Base-by-base conservation (phyloP, 53 echinoderm and acorn worm species). In the Luidia sarsii region DNA sequence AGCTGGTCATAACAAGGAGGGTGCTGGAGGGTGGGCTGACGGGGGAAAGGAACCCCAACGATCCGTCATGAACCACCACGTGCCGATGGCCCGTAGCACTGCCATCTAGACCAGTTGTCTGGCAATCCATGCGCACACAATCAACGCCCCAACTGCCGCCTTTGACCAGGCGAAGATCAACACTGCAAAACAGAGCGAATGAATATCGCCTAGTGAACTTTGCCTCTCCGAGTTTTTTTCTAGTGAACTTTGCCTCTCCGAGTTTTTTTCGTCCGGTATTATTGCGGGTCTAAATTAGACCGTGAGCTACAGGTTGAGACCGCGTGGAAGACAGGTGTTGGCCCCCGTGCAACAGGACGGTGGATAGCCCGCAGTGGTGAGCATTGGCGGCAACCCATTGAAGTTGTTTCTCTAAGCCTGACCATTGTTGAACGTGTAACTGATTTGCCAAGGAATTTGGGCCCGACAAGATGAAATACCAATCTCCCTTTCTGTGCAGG, bases 361-460 rank as follows among this genome's bases (percentile, higher is more conserved):
- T 34, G 72, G 38, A 56, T 77, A 77, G 60, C 77, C 77, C 61
- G 41, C 7, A 61, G 77, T 55, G 7, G 7, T 16, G 29, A 30
- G 77, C 77, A 77, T 28, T 77, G 77, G 77, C 77, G 77, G 77
- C 62, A 27, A 10, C 61, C 77, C 29, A 61, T 77, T 77, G 77
- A 77, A 60, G 77, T 77, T 22, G 24, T 77, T 32, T 77, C 60
- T 60, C 60, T 41, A 48, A 39, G 61, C 61, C 31, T 48, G 25
- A 30, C 48, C 45, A 77, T 60, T 77, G 77, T 77, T 74, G 74
- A 77, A 77, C 61, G 77, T 77, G 77, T 77, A 77, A 77, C 77
- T 31, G 77, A 77, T 77, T 77, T 77, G 61, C 77, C 77, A 16
- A 60, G 77, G 77, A 77, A 77, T 77, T 77, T 61, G 77, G 77